phyloP scores from a whole-genome alignment of 2,888 invertebrate species.

The Folsomia manolachei region DNA sequence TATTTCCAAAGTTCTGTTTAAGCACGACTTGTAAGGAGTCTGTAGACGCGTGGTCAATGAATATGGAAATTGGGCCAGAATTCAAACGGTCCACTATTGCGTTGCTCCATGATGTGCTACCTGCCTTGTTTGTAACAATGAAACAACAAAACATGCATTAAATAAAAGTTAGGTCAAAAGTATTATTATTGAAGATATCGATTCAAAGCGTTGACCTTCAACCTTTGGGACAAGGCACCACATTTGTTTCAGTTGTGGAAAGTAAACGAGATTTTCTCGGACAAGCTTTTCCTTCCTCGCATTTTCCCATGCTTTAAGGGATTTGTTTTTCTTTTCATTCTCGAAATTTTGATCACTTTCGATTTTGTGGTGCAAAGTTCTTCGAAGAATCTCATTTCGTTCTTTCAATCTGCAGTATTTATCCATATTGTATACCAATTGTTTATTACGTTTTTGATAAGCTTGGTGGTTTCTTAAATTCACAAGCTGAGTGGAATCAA shows the following conservation, averaged over 20 bases:
- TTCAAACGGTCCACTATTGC: conserved; percentile 32
- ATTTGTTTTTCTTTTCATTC: neutral
- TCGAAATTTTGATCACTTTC: neutral
- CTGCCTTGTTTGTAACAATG: conserved; percentile 34
- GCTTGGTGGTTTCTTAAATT: neutral
- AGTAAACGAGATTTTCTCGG: conserved; percentile 38
- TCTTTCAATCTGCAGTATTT: conserved; percentile 2
- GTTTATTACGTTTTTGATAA: neutral
- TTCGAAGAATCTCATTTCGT: neutral
- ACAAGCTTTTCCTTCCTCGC: conserved; percentile 31
- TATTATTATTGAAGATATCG: too few species aligned
- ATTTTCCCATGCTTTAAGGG: neutral
- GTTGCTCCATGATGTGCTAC: conserved; percentile 47
- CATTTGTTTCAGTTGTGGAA: conserved; percentile 45
- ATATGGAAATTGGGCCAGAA: neutral
- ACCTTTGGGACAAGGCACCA: conserved; percentile 50
- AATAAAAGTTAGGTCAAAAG: neutral
- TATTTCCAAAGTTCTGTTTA: conserved; percentile 38
- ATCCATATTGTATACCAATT: neutral
- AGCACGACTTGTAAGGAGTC: conserved; percentile 40
- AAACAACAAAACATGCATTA: neutral
- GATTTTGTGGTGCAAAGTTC: too few species aligned
- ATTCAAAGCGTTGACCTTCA: too few species aligned
- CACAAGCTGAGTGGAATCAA: conserved; percentile 17
- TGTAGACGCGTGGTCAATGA: conserved; percentile 1